phyloP scores from a whole-genome alignment of 53 echinoderm and acorn worm species.

The Crossaster papposus region DNA sequence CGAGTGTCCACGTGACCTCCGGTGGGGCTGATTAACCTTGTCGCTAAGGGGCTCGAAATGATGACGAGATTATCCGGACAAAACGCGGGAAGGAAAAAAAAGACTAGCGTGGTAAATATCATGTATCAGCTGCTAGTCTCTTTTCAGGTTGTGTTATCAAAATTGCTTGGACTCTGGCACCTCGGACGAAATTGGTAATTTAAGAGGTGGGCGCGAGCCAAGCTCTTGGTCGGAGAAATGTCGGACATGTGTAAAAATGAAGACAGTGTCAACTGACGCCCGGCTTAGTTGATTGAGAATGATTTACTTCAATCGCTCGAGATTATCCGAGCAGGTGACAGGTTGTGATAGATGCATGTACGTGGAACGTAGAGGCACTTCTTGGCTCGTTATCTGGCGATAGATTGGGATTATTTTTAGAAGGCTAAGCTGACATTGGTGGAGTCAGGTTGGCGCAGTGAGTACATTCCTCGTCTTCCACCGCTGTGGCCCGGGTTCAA shows the following conservation, averaged over 20 bases:
- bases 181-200: conserved; percentile 9
- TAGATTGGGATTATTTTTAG: background rate
- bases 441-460: too few relatives aligned
- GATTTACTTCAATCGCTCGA: background rate
- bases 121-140: background rate
- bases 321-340: background rate
- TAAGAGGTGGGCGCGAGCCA: conserved; percentile 42
- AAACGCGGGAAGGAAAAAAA: background rate
- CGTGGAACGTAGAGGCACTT: background rate
- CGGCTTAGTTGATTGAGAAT: background rate
- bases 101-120: background rate
- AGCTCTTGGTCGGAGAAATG: conserved; percentile 15
- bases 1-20: conserved; percentile 47
- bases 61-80: background rate
- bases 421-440: too few relatives aligned
- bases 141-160: conserved; percentile 24
- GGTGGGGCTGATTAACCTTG: conserved; percentile 40
- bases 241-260: background rate
- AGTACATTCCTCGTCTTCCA: too few relatives aligned
- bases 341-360: background rate
- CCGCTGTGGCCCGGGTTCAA: too few relatives aligned
- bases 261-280: background rate
- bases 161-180: conserved; percentile 28
- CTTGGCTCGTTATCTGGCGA: background rate
- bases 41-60: conserved; percentile 37